Percentiles rank a stretch among this genome's conserved stretches.
phyloP scores from a whole-genome alignment of 2,797 vertebrate species.

The Microtus obscurus region DNA sequence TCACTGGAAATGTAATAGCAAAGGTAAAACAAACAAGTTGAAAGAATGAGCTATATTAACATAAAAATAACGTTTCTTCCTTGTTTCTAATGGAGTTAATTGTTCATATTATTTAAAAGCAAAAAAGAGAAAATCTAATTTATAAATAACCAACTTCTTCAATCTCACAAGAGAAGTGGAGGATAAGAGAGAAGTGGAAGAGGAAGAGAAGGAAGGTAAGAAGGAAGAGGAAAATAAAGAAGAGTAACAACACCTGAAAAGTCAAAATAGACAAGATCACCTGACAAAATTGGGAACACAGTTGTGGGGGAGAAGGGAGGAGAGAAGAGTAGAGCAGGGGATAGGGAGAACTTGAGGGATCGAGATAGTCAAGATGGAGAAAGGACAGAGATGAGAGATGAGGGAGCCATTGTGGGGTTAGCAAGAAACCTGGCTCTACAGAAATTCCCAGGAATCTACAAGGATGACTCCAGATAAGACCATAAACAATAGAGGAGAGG shows the following conservation, averaged over 20 bases:
- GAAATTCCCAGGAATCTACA: too few relatives aligned
- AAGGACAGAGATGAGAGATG: too few relatives aligned
- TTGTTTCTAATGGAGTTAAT: background rate
- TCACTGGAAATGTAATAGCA: background rate
- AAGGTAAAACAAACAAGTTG: slow-evolving; percentile 12
- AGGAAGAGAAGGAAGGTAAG: background rate
- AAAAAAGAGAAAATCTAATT: background rate
- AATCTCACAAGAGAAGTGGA: background rate
- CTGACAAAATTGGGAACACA: too few relatives aligned
- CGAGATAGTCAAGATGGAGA: too few relatives aligned
- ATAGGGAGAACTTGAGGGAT: too few relatives aligned
- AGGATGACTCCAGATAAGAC: too few relatives aligned
- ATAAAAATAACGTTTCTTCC: background rate
- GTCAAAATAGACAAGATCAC: background rate
- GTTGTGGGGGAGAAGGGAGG: too few relatives aligned
- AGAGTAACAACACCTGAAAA: background rate
- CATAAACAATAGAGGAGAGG: too few relatives aligned
- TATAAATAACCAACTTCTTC: background rate
- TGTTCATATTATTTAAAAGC: background rate
- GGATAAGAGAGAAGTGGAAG: background rate
- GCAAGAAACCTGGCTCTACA: too few relatives aligned
- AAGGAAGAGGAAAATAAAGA: background rate
- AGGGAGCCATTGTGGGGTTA: too few relatives aligned
- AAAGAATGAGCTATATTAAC: slow-evolving; percentile 7
- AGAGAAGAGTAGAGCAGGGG: too few relatives aligned